Evolutionary conservation across 2,888 invertebrate species (phyloP).

Genomic region (Ypsolopha scabrella): DNA sequence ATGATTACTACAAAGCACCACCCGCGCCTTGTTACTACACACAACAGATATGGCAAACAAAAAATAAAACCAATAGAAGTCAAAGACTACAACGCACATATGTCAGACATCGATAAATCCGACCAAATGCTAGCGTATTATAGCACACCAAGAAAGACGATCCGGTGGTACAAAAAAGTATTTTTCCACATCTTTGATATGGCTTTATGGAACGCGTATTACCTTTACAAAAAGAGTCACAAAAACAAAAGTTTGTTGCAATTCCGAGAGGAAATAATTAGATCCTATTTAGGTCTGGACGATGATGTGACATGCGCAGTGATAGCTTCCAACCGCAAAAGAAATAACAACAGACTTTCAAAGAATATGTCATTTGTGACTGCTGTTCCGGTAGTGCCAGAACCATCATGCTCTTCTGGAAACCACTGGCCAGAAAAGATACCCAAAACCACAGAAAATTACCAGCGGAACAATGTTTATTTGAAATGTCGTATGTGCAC

Average conservation of each 20-base stretch:
- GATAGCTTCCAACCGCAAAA: too few relatives aligned
- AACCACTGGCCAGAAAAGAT: neutral
- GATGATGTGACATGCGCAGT: too few relatives aligned
- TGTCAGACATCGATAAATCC: conserved; percentile 14
- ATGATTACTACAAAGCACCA: conserved; percentile 21
- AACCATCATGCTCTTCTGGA: neutral
- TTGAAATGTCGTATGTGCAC: neutral
- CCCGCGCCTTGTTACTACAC: conserved; percentile 13
- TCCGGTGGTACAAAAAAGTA: conserved; percentile 21
- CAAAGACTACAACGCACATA: neutral
- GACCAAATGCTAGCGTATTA: conserved; percentile 17
- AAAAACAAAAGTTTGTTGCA: neutral
- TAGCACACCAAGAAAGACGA: conserved; percentile 15
- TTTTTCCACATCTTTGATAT: conserved; percentile 20
- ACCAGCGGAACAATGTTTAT: neutral
- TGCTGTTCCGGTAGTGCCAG: neutral
- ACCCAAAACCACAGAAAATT: neutral
- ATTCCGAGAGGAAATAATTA: neutral
- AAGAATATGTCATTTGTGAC: neutral
- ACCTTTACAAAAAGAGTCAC: conserved; percentile 5
- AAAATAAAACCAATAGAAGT: too few relatives aligned
- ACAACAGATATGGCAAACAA: conserved; percentile 3
- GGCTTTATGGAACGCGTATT: conserved; percentile 16
- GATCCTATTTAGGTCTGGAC: neutral
- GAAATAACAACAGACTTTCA: neutral